phyloP scores from a whole-genome alignment of 2,113 vertebrate genomes.

The Lonchura striata region DNA sequence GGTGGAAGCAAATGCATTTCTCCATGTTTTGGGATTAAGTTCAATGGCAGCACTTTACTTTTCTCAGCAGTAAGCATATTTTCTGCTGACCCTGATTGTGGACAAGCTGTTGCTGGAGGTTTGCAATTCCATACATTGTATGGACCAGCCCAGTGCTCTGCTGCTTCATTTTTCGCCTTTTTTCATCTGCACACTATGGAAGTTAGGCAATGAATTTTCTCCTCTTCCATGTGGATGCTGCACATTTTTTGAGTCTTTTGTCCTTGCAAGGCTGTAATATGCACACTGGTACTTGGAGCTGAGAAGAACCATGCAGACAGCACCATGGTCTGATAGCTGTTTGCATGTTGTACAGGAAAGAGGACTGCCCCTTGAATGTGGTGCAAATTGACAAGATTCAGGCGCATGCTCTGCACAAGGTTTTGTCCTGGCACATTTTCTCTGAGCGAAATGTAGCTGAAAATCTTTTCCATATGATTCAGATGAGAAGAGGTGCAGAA shows the following conservation, averaged over 20 bases:
- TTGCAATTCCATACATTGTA: neutral
- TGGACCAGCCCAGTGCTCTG: neutral
- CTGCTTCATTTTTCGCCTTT: neutral
- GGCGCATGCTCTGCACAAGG: neutral
- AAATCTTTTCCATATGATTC: neutral
- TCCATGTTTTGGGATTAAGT: neutral
- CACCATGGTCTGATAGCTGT: accelerated
- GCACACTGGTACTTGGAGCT: accelerated
- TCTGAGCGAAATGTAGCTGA: neutral
- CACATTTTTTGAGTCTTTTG: neutral
- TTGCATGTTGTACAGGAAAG: neutral
- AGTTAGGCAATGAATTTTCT: neutral
- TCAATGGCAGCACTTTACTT: neutral
- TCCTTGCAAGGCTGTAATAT: neutral
- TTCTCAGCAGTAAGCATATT: neutral
- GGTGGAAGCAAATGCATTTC: neutral
- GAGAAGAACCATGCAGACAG: neutral
- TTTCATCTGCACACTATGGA: neutral
- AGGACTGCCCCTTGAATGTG: neutral
- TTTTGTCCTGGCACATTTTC: neutral
- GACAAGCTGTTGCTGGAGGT: neutral
- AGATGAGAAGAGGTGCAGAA: neutral
- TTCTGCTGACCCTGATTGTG: neutral
- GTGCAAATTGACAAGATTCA: neutral
- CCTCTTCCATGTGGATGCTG: neutral